Evolutionary conservation across 2,113 vertebrate species (phyloP).

Genomic region (Oceanodroma tethys): DNA sequence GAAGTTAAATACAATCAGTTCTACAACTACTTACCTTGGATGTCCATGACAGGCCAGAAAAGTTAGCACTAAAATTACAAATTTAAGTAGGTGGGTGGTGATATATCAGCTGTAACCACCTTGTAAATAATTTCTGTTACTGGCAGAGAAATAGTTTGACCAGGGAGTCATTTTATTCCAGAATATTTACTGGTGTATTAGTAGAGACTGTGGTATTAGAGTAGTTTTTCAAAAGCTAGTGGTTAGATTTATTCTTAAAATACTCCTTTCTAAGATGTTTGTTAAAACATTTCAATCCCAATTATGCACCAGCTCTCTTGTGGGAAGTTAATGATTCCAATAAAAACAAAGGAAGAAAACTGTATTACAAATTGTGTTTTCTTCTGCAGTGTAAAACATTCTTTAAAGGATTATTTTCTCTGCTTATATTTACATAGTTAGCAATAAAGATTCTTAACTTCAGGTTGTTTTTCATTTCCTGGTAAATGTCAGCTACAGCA

Average conservation of each 20-base stretch:
- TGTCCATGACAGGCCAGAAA: background rate
- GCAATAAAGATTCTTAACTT: background rate
- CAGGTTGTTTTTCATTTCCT: background rate
- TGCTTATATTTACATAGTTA: background rate
- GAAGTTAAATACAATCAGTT: background rate
- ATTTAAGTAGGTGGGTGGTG: background rate
- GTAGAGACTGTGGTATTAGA: background rate
- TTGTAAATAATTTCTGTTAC: accelerated
- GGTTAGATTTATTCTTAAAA: background rate
- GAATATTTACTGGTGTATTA: background rate
- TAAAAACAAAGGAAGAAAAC: background rate
- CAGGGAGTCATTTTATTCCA: background rate
- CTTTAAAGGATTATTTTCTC: background rate
- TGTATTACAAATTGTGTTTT: background rate
- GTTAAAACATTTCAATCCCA: background rate
- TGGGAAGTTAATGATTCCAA: background rate
- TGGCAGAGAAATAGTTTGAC: background rate
- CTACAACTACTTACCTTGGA: background rate
- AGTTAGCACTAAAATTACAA: background rate
- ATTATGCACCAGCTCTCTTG: too few species aligned
- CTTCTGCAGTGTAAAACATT: background rate
- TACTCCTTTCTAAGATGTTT: background rate
- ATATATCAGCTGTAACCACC: background rate
- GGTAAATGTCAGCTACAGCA: background rate
- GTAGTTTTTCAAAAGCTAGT: background rate